These are phyloP conservation scores for Linurgus olivaceus DNA, from an alignment of 2,797 vertebrate species.

Conservation along the genomic window DNA sequence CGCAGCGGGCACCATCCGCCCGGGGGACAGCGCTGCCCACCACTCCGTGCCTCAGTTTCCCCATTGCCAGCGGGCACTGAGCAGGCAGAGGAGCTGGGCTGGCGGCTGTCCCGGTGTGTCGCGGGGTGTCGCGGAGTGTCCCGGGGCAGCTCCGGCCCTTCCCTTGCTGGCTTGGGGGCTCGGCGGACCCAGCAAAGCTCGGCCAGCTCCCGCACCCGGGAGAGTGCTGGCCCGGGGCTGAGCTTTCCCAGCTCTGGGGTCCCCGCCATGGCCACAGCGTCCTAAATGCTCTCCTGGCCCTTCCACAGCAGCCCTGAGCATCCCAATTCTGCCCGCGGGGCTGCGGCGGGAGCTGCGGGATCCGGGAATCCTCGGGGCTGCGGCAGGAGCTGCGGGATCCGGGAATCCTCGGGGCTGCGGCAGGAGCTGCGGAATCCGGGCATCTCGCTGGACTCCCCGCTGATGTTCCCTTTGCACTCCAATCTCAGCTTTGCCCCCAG, in stretches of 20 bases:
- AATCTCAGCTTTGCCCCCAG: accelerated
- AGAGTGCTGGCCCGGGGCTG: background rate
- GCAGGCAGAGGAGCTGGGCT: background rate
- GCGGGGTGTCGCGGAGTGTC: background rate
- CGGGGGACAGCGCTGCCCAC: background rate
- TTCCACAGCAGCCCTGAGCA: background rate
- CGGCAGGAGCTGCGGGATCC: too few species aligned
- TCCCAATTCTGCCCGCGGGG: accelerated
- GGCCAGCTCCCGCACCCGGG: too few species aligned
- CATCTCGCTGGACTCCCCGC: background rate
- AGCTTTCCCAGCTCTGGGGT: background rate
- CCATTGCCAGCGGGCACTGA: background rate
- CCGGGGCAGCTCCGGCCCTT: background rate
- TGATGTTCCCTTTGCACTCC: background rate
- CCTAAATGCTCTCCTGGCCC: background rate
- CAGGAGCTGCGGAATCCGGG: too few species aligned
- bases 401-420: too few species aligned
- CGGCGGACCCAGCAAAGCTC: background rate
- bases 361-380: too few species aligned
- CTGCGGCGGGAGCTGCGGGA: background rate
- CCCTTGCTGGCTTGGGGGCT: background rate
- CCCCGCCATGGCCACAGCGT: background rate
- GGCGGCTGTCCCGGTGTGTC: background rate
- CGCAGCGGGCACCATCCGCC: background rate
- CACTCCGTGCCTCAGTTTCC: background rate